Base-by-base conservation (phyloP, 1,140 invertebrate genomes). In the Drosophila ercepeae region DNA sequence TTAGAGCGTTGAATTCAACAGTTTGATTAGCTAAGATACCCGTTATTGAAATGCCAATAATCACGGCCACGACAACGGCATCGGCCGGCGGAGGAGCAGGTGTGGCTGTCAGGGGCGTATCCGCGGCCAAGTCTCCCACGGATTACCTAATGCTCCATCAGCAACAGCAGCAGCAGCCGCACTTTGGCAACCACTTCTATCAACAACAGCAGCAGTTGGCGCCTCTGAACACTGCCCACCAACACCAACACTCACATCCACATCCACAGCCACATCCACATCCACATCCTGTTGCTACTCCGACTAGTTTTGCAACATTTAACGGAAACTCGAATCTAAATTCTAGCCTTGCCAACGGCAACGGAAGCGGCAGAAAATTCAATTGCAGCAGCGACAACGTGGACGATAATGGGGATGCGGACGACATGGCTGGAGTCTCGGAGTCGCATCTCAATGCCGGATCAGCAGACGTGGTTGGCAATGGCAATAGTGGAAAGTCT, bases 261-360 rank as follows among this genome's bases (percentile, higher is more conserved):
- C 60, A 72, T 46, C 34, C 70, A 61, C 77, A 79, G 60, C 23
- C 70, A 49, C 74, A 74, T 71, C 41, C 61, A 68, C 65, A 69
- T 57, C 57, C 55, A 67, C 78, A 89, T 78, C 77, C 67, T 89
- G 81, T 64, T 78, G 70, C 32, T 48, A 57, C 77, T 29, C 63
- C 81, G 63, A 89, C 83, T 68, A 89, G 83, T 89, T 89, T 76
- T 76, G 75, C 84, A 72, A 67, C 89, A 88, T 90, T 90, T 89
- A 90, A 90, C 89, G 89, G 89, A 90, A 90, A 90, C 81, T 83
- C 89, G 63, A 90, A 76, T 90, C 75, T 89, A 88, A 89, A 83
- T 88, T 86, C 82, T 88, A 88, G 84, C 82, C 78, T 88, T 73
- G 81, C 81, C 70, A 89, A 89, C 77, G 89, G 78, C 70, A 89